Base-by-base conservation (phyloP, 1,140 invertebrate species). In the Cheumatopsyche charites region DNA sequence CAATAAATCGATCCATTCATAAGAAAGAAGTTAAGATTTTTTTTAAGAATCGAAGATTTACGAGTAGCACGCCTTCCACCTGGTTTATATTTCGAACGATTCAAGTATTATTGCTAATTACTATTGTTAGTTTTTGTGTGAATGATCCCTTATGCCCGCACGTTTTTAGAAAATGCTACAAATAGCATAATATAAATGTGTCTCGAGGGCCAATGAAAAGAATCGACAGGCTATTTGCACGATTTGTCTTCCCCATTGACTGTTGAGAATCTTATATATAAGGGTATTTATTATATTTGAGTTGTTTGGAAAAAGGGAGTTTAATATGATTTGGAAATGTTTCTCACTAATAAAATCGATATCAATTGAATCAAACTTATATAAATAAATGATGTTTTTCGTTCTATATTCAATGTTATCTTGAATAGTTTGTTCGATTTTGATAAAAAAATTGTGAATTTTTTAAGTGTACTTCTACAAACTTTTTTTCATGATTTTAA, bases 61-160 rank as follows among this genome's bases (percentile, higher is more conserved):
- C 67, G 69, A 23, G 13, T 21, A 12, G 15, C 19, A 75, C 74
- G 71, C 62, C 4, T 29, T 7, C 68, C 74, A 75, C 74, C 74
- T 75, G 74, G 71, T 43, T 26, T 36, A 47, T 68, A 67, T 61
- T 43, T 61, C 25, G 62, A 63, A 21, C 23, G n/a, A 9, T 45
- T 62, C 47, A 26, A 68, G 42, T 41, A 45, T n/a, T 72, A 52
- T 72, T 43, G 41, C 62, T 66, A 66, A 67, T 72, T 66, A 72
- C 68, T 67, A 45, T 67, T 62, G 23, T 58, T 23, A n/a, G 55
- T 25, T 23, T 17, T 25, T n/a, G 55, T 26, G 55, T 75, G 62
- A 75, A 75, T 75, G 74, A 73, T 73, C 74, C 74, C 74, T 67
- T 36, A 75, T 75, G 63, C 74, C 74, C 70, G 67, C 67, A 72